These are phyloP conservation scores for Budorcas taxicolor DNA, from an alignment of 2,113 vertebrate species.

Conservation along the genomic window DNA sequence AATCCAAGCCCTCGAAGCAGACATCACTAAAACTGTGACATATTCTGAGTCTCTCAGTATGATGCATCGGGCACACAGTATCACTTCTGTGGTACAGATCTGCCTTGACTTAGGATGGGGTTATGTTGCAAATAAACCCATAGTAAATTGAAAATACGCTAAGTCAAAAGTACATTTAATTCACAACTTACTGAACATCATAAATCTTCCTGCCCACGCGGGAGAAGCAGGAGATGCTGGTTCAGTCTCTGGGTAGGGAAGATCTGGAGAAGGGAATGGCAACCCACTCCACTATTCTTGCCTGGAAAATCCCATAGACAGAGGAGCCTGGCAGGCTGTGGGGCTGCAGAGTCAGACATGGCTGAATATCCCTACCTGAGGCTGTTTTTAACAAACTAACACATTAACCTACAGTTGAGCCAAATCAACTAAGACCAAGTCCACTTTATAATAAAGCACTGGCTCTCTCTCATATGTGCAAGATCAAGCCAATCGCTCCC, in stretches of 20 bases:
- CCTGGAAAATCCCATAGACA: background rate
- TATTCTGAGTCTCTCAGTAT: background rate
- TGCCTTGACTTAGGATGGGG: background rate
- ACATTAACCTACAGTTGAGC: background rate
- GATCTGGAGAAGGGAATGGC: background rate
- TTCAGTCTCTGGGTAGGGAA: background rate
- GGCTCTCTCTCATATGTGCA: background rate
- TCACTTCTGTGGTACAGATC: background rate
- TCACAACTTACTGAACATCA: background rate
- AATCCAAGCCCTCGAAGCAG: background rate
- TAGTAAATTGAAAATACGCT: background rate
- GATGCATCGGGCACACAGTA: background rate
- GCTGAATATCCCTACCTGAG: background rate
- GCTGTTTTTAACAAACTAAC: background rate
- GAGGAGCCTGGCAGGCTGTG: background rate
- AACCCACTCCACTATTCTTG: background rate
- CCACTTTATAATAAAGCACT: background rate
- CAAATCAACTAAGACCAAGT: background rate
- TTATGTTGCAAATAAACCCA: background rate
- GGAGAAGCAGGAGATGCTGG: background rate
- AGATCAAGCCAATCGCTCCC: background rate
- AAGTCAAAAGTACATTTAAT: background rate
- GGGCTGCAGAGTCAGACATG: background rate
- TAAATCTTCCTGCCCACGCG: background rate
- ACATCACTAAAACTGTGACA: background rate